These are phyloP conservation scores for Ophion ventricosus DNA, from an alignment of 2,888 invertebrate species.

Conservation along the genomic window DNA sequence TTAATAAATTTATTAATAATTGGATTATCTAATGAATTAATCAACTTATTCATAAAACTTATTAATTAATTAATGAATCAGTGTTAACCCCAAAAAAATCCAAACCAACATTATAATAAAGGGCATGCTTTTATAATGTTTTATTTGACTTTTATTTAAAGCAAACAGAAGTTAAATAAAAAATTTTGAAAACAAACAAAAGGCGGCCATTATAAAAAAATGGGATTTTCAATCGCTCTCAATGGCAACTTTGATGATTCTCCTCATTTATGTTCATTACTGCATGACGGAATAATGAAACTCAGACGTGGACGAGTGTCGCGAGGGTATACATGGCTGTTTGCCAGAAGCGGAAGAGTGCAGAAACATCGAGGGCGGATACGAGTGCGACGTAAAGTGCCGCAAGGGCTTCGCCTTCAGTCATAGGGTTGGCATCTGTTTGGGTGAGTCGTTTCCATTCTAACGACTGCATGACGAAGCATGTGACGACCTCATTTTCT, in stretches of 20 bases:
- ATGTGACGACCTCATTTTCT: constrained; percentile 30
- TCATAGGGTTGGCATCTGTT: constrained; percentile 74
- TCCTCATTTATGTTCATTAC: background rate
- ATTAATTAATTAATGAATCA: no score
- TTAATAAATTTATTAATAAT: no score
- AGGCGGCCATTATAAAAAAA: background rate
- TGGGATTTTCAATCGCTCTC: background rate
- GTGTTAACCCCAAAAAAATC: no score
- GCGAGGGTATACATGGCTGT: constrained; percentile 86
- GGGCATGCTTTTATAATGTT: no score
- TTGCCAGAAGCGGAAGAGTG: constrained; percentile 83
- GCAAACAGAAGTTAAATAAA: background rate
- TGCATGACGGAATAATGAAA: constrained; percentile 2
- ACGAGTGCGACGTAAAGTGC: constrained; percentile 82
- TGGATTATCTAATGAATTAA: no score
- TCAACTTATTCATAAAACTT: no score
- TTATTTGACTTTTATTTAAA: background rate
- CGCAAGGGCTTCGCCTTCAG: constrained; percentile 76
- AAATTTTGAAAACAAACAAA: no score
- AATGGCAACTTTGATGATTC: background rate
- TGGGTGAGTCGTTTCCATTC: constrained; percentile 74
- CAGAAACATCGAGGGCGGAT: constrained; percentile 84
- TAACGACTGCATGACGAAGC: constrained; percentile 42
- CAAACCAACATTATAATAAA: no score
- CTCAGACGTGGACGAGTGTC: constrained; percentile 92